Conservation (phyloP, 2,888 invertebrate species). For the Fragum sueziense region DNA sequence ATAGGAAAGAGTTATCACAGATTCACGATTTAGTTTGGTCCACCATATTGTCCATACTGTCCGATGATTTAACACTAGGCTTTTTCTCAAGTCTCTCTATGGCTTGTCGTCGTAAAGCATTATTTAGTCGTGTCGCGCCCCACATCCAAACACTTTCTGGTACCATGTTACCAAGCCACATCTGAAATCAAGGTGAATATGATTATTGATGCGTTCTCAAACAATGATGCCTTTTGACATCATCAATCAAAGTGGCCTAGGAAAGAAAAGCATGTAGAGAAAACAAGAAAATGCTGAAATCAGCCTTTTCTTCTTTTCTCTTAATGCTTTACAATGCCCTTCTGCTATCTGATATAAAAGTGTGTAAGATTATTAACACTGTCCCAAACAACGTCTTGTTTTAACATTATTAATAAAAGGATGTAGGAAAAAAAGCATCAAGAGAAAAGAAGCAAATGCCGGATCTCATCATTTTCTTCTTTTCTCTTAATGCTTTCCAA, state of each 20-base stretch:
- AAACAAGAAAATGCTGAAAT: background rate
- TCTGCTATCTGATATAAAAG: no score
- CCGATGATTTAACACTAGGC: slow-evolving; percentile 44
- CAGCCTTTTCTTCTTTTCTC: background rate
- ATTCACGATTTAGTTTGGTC: slow-evolving; percentile 12
- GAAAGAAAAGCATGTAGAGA: background rate
- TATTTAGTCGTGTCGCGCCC: slow-evolving; percentile 78
- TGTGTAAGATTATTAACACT: no score
- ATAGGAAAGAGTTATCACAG: no score
- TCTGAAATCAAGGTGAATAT: slow-evolving; percentile 42
- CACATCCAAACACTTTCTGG: slow-evolving; percentile 80
- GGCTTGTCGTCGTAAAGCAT: slow-evolving; percentile 77
- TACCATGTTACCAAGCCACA: slow-evolving; percentile 72
- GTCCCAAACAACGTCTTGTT: no score
- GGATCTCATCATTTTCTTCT: background rate
- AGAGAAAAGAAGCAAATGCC: no score
- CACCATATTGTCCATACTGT: slow-evolving; percentile 41
- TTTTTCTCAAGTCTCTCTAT: slow-evolving; percentile 57
- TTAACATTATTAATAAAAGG: no score
- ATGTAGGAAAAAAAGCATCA: no score
- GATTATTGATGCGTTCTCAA: background rate
- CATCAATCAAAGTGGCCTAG: background rate
- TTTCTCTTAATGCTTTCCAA: background rate
- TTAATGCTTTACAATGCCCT: background rate
- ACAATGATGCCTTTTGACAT: background rate